Percentiles rank a stretch among this genome's conserved stretches.
Conservation (phyloP, 2,888 invertebrate genomes). For the Oligia latruncula region DNA sequence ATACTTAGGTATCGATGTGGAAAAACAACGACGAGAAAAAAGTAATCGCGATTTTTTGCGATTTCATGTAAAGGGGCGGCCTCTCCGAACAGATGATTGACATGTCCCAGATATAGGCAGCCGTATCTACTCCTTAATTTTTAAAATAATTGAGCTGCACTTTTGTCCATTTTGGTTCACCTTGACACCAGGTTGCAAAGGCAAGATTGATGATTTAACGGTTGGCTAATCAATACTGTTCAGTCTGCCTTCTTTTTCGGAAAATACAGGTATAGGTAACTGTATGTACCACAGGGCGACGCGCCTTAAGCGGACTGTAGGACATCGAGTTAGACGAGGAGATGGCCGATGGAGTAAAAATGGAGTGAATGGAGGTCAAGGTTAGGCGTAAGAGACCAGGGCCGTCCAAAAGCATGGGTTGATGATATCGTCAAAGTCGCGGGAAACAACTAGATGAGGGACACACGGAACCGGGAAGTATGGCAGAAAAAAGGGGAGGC, state of each 20-base stretch:
- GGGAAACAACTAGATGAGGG: background rate
- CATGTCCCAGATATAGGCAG: constrained; percentile 18
- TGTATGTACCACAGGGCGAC: background rate
- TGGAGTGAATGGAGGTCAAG: background rate
- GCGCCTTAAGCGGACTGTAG: background rate
- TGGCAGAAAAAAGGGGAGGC: background rate
- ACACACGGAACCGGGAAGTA: background rate
- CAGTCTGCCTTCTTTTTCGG: background rate
- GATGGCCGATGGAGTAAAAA: background rate
- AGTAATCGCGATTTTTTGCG: background rate
- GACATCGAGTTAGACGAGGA: background rate
- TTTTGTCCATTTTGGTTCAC: constrained; percentile 22
- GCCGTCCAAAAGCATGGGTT: background rate
- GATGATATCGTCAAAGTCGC: background rate
- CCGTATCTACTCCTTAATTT: background rate
- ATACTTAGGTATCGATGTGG: background rate
- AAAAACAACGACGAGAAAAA: background rate
- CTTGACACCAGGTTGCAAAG: constrained; percentile 24
- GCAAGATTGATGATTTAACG: constrained; percentile 12
- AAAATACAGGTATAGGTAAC: background rate
- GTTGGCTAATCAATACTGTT: constrained; percentile 4
- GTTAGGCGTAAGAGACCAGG: background rate
- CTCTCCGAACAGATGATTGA: background rate
- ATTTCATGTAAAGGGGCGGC: background rate
- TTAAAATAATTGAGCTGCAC: background rate